Evolutionary conservation across 1,140 invertebrate genomes (phyloP).

Genomic region (Habropoda laboriosa): DNA sequence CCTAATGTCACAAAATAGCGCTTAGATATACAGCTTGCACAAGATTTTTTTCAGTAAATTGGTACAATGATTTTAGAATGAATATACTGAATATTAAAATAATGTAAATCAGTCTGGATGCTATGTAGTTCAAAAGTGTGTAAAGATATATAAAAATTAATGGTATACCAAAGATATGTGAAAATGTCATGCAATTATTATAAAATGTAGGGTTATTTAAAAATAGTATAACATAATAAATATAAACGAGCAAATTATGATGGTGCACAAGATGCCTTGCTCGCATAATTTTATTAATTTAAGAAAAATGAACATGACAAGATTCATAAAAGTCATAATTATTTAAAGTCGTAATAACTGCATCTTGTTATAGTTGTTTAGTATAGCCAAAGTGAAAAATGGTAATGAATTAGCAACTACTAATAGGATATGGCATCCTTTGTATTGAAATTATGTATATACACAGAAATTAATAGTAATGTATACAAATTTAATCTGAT

Average conservation of each 20-base stretch:
- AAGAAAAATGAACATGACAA: conserved; percentile 35
- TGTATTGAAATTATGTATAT: conserved; percentile 51
- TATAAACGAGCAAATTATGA: conserved; percentile 36
- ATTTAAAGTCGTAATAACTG: conserved; percentile 23
- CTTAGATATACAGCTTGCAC: conserved; percentile 60
- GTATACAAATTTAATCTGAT: conserved; percentile 29
- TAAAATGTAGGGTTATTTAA: conserved; percentile 75
- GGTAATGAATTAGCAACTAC: conserved; percentile 44
- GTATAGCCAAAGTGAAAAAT: conserved; percentile 34
- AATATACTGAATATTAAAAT: neutral
- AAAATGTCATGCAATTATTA: conserved; percentile 75
- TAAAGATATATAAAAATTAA: conserved; percentile 76
- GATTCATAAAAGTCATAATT: conserved; percentile 32
- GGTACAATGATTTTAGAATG: conserved; percentile 47
- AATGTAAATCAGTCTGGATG: conserved; percentile 11
- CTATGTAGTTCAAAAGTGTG: conserved; percentile 58
- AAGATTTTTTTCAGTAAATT: conserved; percentile 54
- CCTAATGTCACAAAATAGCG: conserved; percentile 42
- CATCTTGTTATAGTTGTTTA: conserved; percentile 42
- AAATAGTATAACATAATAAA: conserved; percentile 37
- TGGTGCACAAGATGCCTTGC: conserved; percentile 33
- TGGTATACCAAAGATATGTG: conserved; percentile 81
- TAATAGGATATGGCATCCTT: conserved; percentile 46
- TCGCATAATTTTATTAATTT: conserved; percentile 28
- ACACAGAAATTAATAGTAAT: neutral